phyloP scores from a whole-genome alignment of 2,113 vertebrate species.

The Bujurquina vittata region DNA sequence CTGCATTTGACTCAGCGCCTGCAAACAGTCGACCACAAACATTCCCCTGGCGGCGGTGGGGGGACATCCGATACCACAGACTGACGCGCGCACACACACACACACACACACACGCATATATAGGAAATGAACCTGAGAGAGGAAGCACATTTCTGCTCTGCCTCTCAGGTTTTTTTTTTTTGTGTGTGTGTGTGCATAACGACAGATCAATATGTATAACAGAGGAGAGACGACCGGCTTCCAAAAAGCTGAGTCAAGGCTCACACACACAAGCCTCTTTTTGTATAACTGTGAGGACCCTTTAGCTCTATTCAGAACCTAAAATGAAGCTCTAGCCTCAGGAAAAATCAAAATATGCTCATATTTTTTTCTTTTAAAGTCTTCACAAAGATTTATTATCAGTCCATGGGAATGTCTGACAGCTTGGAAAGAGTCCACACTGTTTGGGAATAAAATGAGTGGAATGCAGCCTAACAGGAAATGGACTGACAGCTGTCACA shows the following conservation, averaged over 20 bases:
- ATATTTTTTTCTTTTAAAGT: not conserved
- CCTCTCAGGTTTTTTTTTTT: conserved; percentile 1
- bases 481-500: conserved; percentile 49
- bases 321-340: not conserved
- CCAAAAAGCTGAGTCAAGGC: conserved; percentile 72
- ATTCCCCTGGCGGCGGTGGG: conserved; percentile 40
- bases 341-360: not conserved
- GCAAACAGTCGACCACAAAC: conserved; percentile 69
- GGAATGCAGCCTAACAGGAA: conserved; percentile 53
- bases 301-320: not conserved
- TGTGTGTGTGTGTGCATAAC: conserved; percentile 6
- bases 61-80: conserved; percentile 47
- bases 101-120: conserved; percentile 18
- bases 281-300: not conserved
- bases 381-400: not conserved
- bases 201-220: conserved; percentile 55
- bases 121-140: conserved; percentile 62
- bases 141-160: conserved; percentile 67
- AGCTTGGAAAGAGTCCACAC: not conserved
- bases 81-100: conserved; percentile 3
- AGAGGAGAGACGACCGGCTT: conserved; percentile 32
- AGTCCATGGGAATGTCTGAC: not conserved
- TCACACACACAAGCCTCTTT: not conserved
- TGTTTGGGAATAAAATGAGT: not conserved
- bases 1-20: conserved; percentile 57